A percentile compares a stretch with the other conserved stretches of the same genome.
phyloP scores from a whole-genome alignment of 2,888 invertebrate species.

The Agriopis aurantiaria region DNA sequence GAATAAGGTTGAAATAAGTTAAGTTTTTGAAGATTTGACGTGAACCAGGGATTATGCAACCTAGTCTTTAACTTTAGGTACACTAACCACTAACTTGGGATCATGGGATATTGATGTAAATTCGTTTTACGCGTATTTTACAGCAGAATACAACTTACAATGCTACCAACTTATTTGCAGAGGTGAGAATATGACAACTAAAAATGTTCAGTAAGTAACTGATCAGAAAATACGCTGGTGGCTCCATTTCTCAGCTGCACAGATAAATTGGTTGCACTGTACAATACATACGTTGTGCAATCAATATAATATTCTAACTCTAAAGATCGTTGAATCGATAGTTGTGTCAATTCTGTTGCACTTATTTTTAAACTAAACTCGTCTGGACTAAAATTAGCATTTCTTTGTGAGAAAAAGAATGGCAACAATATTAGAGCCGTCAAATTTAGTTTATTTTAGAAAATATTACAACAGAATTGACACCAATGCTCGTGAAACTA shows the following conservation, averaged over 20 bases:
- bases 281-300: not conserved
- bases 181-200: not conserved
- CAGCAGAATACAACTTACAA: constrained; percentile 10
- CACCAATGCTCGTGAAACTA: no score
- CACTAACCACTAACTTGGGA: constrained; percentile 27
- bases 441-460: no score
- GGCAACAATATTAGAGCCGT: no score
- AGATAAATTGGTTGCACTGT: not conserved
- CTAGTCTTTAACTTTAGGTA: not conserved
- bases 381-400: no score
- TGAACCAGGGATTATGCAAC: not conserved
- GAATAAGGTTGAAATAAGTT: not conserved
- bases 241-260: not conserved
- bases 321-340: not conserved
- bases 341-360: no score
- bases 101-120: constrained; percentile 18
- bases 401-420: no score
- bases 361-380: no score
- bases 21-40: not conserved
- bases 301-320: not conserved
- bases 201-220: not conserved
- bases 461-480: no score
- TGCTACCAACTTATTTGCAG: not conserved
- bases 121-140: constrained; percentile 32
- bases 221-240: not conserved